Evolutionary conservation across 2,888 invertebrate species (phyloP), one percentile per base, ranked within the genome.

Genomic region (Beris chalybata): DNA sequence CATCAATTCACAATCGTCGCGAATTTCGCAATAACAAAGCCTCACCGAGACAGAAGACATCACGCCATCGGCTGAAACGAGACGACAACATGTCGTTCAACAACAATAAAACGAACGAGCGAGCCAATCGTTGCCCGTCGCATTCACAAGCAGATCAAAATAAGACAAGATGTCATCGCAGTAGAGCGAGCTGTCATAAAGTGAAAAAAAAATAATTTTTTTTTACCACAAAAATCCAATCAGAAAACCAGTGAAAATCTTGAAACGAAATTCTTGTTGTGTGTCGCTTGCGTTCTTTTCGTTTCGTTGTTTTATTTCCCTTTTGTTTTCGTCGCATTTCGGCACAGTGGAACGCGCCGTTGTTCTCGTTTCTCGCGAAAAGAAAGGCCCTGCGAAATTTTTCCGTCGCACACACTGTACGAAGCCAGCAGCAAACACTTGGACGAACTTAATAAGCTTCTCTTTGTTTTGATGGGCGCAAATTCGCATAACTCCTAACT

Each of bases 401-500:
- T 61, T 15, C 11, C 9, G 48, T 59, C 50, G 50, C 22, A 22
- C 50, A 31, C 52, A 30, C 50, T 52, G 61, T 52, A 1, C 12
- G 50, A 31, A 15, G 13, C 22, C 22, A 22, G 22, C 38, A 38
- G 9, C 38, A 9, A 38, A 38, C 38, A 4, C 38, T 5, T 38
- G 38, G 9, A n/a, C 22, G 22, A 22, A 22, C 22, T 22, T 22
- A 22, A 22, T 22, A 22, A 22, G 22, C 9, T 32, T 50, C 50
- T 52, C 61, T 61, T 61, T 61, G 61, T 61, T 61, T 61, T 61
- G 50, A 61, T 61, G 61, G 61, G 43, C 52, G 6, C 38, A 32
- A 52, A 38, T 30, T 47, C 11, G 29, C 31, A 22, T 13, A 15
- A 43, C 32, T 22, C 52, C 4, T 6, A 22, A 22, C 13, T 12